phyloP scores from a whole-genome alignment of 35 echinoderm and acorn worm species.

The Eucidaris tribuloides region DNA sequence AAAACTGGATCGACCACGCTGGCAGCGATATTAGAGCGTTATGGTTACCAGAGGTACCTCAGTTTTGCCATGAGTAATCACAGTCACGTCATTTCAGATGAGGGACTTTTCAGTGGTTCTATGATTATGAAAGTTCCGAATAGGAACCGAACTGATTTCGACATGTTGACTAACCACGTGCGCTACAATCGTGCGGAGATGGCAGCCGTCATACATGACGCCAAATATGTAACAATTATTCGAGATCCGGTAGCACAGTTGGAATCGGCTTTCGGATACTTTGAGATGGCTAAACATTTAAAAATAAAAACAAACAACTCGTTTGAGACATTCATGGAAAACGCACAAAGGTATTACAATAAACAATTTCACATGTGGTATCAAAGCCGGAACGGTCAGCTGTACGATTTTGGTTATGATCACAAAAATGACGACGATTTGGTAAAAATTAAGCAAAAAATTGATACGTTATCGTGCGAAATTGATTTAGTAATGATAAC shows the following conservation, averaged over 20 bases:
- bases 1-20: constrained; percentile 75
- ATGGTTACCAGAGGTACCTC: constrained; percentile 54
- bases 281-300: constrained; percentile 42
- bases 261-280: constrained; percentile 76
- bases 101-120: background rate
- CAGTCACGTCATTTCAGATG: background rate
- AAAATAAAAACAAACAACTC: constrained; percentile 3
- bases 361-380: background rate
- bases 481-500: constrained; percentile 44
- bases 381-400: constrained; percentile 5
- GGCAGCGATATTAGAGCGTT: constrained; percentile 50
- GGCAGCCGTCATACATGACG: constrained; percentile 33
- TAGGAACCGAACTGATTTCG: background rate
- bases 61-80: constrained; percentile 35
- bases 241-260: constrained; percentile 61
- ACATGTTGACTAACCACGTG: constrained; percentile 61
- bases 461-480: constrained; percentile 14
- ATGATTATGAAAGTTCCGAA: constrained; percentile 18
- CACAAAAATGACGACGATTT: constrained; percentile 31
- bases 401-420: constrained; percentile 40
- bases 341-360: background rate
- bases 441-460: constrained; percentile 5
- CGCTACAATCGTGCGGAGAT: constrained; percentile 44
- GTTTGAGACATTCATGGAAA: constrained; percentile 16
- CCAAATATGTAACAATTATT: constrained; percentile 73